Conservation (phyloP, 2,888 invertebrate genomes). For the Himalopsyche anomala region DNA sequence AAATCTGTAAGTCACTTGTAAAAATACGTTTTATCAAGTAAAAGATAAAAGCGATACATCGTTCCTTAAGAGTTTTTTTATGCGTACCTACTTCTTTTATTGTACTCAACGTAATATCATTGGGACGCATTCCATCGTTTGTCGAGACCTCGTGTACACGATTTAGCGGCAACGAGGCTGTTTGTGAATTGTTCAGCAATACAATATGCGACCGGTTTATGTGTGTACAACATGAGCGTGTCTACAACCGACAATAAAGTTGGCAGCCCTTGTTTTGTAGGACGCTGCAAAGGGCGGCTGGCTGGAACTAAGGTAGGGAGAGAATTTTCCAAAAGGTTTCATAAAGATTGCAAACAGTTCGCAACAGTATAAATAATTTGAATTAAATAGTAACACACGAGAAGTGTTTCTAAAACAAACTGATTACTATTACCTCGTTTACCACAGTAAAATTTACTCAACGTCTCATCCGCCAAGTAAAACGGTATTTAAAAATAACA, state of each 20-base stretch:
- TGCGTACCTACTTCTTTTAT: not conserved
- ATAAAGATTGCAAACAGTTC: not conserved
- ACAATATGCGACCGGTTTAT: slow-evolving; percentile 15
- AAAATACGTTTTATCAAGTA: too few species aligned
- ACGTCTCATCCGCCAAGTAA: too few species aligned
- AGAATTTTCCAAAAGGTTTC: not conserved
- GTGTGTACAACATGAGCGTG: slow-evolving; percentile 13
- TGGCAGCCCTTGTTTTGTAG: slow-evolving; percentile 26
- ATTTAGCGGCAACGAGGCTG: slow-evolving; percentile 7
- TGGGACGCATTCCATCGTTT: not conserved
- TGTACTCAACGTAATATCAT: not conserved
- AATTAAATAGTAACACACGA: not conserved
- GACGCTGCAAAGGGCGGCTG: not conserved
- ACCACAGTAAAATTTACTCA: too few species aligned
- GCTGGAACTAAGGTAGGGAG: not conserved
- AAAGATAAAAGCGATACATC: not conserved
- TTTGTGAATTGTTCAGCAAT: slow-evolving; percentile 14
- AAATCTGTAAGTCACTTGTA: too few species aligned
- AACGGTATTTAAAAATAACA: too few species aligned
- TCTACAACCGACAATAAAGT: slow-evolving; percentile 25
- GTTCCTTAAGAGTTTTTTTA: not conserved
- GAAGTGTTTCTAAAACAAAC: too few species aligned
- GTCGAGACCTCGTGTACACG: not conserved
- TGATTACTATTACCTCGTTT: too few species aligned
- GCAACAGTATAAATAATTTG: not conserved